These are phyloP conservation scores for Cepaea nemoralis DNA, from an alignment of 1,140 invertebrate genomes.

Conservation along the genomic window DNA sequence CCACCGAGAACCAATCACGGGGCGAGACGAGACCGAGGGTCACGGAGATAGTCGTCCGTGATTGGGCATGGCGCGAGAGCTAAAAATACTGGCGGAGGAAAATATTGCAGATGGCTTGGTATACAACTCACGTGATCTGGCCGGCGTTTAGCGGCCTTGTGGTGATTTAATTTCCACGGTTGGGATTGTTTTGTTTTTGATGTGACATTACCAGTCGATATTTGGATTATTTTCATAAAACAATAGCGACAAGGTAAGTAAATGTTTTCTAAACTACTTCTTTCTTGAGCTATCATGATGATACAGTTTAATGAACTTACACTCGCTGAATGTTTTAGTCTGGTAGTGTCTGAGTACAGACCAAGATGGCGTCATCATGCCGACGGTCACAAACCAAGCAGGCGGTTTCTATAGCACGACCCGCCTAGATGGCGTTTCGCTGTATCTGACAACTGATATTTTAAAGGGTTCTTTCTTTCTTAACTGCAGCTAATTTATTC, in stretches of 20 bases:
- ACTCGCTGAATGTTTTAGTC: background rate
- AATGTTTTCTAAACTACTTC: background rate
- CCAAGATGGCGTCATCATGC: conserved; percentile 29
- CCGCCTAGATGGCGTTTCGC: background rate
- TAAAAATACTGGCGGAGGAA: conserved; percentile 24
- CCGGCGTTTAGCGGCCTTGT: conserved; percentile 22
- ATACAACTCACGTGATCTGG: conserved; percentile 25
- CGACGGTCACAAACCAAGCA: background rate
- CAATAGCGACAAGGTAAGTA: background rate
- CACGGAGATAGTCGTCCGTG: conserved; percentile 8
- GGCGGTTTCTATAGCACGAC: background rate
- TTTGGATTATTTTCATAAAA: background rate
- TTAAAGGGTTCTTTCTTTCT: too few relatives aligned
- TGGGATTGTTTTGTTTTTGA: conserved; percentile 23
- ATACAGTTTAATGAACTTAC: background rate
- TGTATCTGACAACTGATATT: too few relatives aligned
- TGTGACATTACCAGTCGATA: background rate
- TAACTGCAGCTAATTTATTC: too few relatives aligned
- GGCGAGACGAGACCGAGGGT: conserved; percentile 8
- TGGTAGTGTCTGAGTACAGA: conserved; percentile 1
- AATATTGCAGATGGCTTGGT: conserved; percentile 23
- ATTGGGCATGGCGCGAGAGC: background rate
- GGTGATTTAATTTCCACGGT: conserved; percentile 5
- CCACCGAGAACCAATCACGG: conserved; percentile 5
- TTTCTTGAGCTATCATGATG: background rate